Base-by-base conservation (phyloP, 1,140 invertebrate genomes). In the Drosophila varians region DNA sequence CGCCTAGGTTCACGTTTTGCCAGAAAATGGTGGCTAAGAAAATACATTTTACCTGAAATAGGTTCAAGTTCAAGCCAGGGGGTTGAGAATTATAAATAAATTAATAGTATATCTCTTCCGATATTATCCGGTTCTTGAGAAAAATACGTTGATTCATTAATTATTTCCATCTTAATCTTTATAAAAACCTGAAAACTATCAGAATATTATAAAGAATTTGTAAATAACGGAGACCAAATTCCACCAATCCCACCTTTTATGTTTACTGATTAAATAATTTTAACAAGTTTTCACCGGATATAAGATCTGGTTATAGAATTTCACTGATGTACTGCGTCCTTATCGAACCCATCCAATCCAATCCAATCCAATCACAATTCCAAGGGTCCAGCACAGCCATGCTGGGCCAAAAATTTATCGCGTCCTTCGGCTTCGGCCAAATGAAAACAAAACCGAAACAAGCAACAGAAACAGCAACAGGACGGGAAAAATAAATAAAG, bases 401-500 rank as follows among this genome's bases (percentile, higher is more conserved):
- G 58, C 38, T 71, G 64, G 49, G 66, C 53, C 5, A 45, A 28
- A 58, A 70, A 58, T 71, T 58, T 71, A 49, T 70, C 43, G 52
- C 31, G 53, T 51, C 54, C 54, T 71, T 70, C 36, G 40, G 21
- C 43, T 70, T 45, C 14, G 25, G 36, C 38, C 8, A 28, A 28
- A 28, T 26, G n/a, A 26, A 52, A 26, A 36, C 43, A 46, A 46
- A 55, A 23, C n/a, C 11, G 12, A 38, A 38, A 38, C 36, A 42
- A n/a, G 19, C 31, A 61, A 25, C 26, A 53, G 36, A 19, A 52
- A 19, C 0, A 19, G n/a, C 25, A 28, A 23, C 23, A 19, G 21
- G 62, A 55, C 25, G 42, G 42, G 47, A 56, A 68, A 46, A 70
- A 69, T 56, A 70, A 69, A 56, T 73, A 82, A 54, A 83, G 79